Evolutionary conservation across 2,797 vertebrate species (phyloP).

Genomic region (Cygnus olor): DNA sequence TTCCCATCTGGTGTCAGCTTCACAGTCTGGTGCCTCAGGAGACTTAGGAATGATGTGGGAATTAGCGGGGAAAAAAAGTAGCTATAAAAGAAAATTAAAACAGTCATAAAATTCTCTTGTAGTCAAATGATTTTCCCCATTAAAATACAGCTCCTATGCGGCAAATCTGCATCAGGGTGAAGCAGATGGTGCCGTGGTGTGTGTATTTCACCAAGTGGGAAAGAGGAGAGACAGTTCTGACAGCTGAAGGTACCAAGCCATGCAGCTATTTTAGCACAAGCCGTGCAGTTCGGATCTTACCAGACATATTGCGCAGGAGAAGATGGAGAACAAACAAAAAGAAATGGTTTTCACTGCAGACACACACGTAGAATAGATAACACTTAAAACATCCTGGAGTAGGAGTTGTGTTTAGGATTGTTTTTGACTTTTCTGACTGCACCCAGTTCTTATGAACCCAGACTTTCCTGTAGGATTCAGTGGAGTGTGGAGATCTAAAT

Average conservation of each 20-base stretch:
- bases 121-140: background rate
- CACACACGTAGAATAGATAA: background rate
- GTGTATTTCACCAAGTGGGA: background rate
- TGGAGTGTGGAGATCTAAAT: background rate
- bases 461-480: background rate
- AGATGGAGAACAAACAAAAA: background rate
- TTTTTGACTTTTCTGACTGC: background rate
- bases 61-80: background rate
- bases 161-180: background rate
- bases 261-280: slow-evolving; percentile 13
- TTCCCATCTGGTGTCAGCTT: slow-evolving; percentile 8
- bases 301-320: background rate
- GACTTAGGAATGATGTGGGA: background rate
- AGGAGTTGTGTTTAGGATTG: background rate
- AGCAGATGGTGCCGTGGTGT: slow-evolving; percentile 42
- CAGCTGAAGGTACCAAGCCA: slow-evolving; percentile 9
- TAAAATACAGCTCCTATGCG: background rate
- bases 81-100: background rate
- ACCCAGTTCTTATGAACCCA: background rate
- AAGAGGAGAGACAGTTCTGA: slow-evolving; percentile 11
- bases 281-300: background rate
- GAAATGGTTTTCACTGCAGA: background rate
- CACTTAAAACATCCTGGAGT: background rate
- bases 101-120: background rate
- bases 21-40: slow-evolving; percentile 10